Evolutionary conservation across 2,113 vertebrate genomes (phyloP).

Genomic region (Pterocles gutturalis): DNA sequence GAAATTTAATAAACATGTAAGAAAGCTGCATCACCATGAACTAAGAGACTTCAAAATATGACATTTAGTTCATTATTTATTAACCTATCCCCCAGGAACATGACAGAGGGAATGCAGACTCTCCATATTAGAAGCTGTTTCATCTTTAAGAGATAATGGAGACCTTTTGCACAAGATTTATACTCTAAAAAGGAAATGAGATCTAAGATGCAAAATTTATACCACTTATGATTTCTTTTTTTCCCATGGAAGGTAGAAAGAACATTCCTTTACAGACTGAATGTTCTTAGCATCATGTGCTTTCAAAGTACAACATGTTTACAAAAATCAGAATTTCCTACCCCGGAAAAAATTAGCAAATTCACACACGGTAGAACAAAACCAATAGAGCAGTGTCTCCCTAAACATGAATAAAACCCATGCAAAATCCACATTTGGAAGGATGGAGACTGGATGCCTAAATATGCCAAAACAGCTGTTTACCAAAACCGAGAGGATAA

Average conservation of each 20-base stretch:
- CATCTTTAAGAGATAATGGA: conserved; percentile 62
- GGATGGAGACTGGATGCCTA: background rate
- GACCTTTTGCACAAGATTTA: conserved; percentile 48
- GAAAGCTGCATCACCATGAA: conserved; percentile 42
- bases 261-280: background rate
- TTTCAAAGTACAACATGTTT: background rate
- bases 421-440: background rate
- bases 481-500: background rate
- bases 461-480: background rate
- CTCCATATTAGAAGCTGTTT: conserved; percentile 53
- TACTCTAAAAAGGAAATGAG: conserved; percentile 55
- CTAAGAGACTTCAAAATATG: conserved; percentile 69
- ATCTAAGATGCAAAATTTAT: conserved; percentile 60
- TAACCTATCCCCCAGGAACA: conserved; percentile 55
- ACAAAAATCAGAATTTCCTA: background rate
- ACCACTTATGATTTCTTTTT: background rate
- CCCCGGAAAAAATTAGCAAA: background rate
- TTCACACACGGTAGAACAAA: background rate
- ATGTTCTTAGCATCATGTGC: background rate
- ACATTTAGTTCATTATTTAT: conserved; percentile 72
- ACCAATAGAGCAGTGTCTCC: background rate
- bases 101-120: conserved; percentile 48
- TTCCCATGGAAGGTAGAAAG: background rate
- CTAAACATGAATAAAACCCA: background rate
- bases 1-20: conserved; percentile 66